These are phyloP conservation scores for Notothenia rossii DNA, from an alignment of 2,113 vertebrate species.

Conservation along the genomic window DNA sequence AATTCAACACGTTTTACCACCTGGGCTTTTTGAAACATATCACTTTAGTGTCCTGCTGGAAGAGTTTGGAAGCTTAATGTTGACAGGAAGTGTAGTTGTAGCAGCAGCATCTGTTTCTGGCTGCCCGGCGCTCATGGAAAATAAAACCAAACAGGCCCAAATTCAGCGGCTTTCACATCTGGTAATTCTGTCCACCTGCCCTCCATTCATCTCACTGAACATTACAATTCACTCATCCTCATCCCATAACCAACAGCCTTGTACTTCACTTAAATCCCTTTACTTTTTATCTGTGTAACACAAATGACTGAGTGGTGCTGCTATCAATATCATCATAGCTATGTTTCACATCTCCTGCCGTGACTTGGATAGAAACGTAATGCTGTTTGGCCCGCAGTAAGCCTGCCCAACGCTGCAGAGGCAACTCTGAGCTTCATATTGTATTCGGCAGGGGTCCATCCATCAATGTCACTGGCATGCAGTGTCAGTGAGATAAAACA, in stretches of 20 bases:
- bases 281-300: conserved; percentile 13
- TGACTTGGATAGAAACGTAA: conserved; percentile 23
- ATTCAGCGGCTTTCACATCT: conserved; percentile 39
- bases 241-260: conserved; percentile 1
- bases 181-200: conserved; percentile 8
- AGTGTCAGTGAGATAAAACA: conserved; percentile 55
- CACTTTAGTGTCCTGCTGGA: neutral
- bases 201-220: neutral
- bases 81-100: conserved; percentile 9
- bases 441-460: conserved; percentile 50
- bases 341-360: conserved; percentile 1
- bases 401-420: conserved; percentile 21
- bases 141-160: conserved; percentile 8
- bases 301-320: conserved; percentile 1
- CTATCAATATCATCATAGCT: conserved; percentile 27
- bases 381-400: conserved; percentile 19
- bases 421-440: conserved; percentile 30
- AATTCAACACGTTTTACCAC: neutral
- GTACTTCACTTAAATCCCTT: conserved; percentile 8
- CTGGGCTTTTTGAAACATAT: neutral
- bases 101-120: conserved; percentile 22
- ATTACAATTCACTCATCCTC: neutral
- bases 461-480: conserved; percentile 55
- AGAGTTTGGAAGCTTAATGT: conserved; percentile 17
- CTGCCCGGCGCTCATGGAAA: conserved; percentile 3